Base-by-base conservation (phyloP, 2,888 invertebrate genomes). In the Apamea anceps region DNA sequence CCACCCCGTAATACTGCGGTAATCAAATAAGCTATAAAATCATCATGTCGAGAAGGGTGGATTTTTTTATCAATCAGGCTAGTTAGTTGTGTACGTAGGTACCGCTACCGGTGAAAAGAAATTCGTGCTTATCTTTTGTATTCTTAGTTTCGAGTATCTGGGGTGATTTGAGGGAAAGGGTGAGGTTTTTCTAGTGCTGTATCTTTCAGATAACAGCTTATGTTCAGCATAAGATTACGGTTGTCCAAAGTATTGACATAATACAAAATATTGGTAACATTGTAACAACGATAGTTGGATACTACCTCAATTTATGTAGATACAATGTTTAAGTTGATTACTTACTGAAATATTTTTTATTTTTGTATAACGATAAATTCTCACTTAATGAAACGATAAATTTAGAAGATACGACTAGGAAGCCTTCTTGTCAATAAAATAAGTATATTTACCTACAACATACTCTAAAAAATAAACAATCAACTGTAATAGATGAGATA, bases 21-120 rank as follows among this genome's bases (percentile, higher is more conserved):
- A 82, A 85, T 85, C 73, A 82, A 85, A 85, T 85, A 85, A 80
- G 85, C 85, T 77, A 80, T 75, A 77, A 85, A 85, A 77, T 82
- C 82, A 79, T 85, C 72, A 75, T 70, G 79, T 75, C 68, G 76
- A 67, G 65, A 81, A 73, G 79, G 85, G 63, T 67, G 57, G 48
- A n/a, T 80, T 84, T 84, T 54, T 84, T 74, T 80, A 84, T 80
- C 84, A 85, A 85, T 85, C 81, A 73, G 57, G 57, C 62, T 48
- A 57, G 28, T 28, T 73, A 32, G 37, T n/a, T 62, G 8, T 79
- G 48, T 48, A 71, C 15, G 28, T n/a, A 3, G 8, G 12, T 32
- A 60, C 25, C 10, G 60, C 1, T 28, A 21, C 2, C 60, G 66
- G 37, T 63, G 45, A 45, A 48, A 37, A 57, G 15, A 67, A 81